Evolutionary conservation across 2,113 vertebrate species (phyloP).

Genomic region (Aplodontia rufa): DNA sequence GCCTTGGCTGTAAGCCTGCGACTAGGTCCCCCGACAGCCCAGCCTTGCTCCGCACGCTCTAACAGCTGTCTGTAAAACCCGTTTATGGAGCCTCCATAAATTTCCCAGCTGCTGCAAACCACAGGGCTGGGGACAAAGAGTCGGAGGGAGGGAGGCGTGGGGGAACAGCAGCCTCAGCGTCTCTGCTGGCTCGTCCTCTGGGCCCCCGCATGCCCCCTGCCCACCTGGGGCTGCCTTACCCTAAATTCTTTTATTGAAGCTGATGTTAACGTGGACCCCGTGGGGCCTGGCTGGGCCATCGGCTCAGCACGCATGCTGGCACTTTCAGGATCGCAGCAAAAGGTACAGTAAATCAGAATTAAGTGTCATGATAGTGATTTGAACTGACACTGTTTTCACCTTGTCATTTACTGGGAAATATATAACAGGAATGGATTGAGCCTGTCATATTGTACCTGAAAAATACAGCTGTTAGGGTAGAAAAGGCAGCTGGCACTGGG

Average conservation of each 20-base stretch:
- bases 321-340: slow-evolving; percentile 76
- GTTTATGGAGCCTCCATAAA: slow-evolving; percentile 79
- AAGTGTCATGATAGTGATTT: slow-evolving; percentile 82
- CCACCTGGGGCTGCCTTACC: slow-evolving; percentile 71
- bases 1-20: slow-evolving; percentile 81
- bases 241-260: slow-evolving; percentile 75
- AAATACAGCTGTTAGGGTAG: slow-evolving; percentile 77
- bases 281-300: slow-evolving; percentile 51
- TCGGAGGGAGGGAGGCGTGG: neutral
- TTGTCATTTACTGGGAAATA: slow-evolving; percentile 80
- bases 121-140: slow-evolving; percentile 43
- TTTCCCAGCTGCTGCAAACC: slow-evolving; percentile 76
- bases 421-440: slow-evolving; percentile 80
- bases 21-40: slow-evolving; percentile 80
- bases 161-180: neutral
- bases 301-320: slow-evolving; percentile 55
- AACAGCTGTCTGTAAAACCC: slow-evolving; percentile 84
- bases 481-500: slow-evolving; percentile 59
- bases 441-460: slow-evolving; percentile 78
- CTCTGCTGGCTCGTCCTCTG: slow-evolving; percentile 50
- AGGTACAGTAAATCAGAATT: slow-evolving; percentile 80
- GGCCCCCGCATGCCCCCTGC: slow-evolving; percentile 62
- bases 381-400: slow-evolving; percentile 82
- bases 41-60: slow-evolving; percentile 78
- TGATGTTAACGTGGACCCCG: slow-evolving; percentile 40